These are phyloP conservation scores for Pantherophis guttatus DNA, from an alignment of 2,113 vertebrate genomes.

Conservation along the genomic window DNA sequence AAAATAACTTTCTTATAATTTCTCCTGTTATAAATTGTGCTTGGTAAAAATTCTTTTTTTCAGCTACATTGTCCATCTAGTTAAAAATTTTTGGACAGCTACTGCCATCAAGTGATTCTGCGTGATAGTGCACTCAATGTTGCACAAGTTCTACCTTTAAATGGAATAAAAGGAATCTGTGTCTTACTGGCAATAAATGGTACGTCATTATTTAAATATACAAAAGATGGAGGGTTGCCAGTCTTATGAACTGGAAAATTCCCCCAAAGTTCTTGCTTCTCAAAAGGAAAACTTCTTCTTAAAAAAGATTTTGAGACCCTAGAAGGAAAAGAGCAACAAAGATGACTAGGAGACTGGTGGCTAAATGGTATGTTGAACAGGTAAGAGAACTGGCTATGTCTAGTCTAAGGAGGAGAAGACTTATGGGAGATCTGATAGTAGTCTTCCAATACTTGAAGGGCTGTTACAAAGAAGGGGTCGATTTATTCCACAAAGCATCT, in stretches of 20 bases:
- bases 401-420: not conserved
- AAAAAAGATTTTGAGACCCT: not conserved
- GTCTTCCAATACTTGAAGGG: not conserved
- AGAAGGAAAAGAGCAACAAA: not conserved
- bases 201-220: not conserved
- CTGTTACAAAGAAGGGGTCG: not conserved
- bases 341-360: not conserved
- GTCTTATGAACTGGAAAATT: not conserved
- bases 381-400: not conserved
- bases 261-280: not conserved
- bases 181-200: not conserved
- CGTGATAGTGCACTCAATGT: conserved; percentile 12
- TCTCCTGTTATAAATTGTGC: not conserved
- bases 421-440: not conserved
- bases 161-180: not conserved
- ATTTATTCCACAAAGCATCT: not conserved
- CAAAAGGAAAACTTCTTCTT: not conserved
- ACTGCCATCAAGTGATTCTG: conserved; percentile 64
- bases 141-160: not conserved
- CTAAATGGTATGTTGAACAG: not conserved
- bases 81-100: conserved; percentile 33
- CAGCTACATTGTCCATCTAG: conserved; percentile 43
- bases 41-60: conserved; percentile 43
- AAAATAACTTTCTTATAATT: conserved; percentile 44
- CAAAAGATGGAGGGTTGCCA: not conserved